Base-by-base conservation (phyloP, 2,888 invertebrate genomes). In the Caenorhabditis panamensis region DNA sequence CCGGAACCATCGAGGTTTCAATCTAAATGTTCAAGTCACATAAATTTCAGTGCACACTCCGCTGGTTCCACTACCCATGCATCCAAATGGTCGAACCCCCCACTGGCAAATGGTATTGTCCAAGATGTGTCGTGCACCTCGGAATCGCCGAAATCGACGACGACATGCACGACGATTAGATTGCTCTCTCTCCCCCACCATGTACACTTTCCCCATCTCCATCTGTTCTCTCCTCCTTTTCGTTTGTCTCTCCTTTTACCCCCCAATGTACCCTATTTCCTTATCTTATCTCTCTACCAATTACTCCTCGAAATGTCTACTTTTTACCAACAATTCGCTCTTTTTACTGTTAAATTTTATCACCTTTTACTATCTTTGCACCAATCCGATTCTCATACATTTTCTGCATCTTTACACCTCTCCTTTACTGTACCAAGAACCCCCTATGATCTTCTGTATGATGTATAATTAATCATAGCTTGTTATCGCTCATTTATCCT, bases 51-150 rank as follows among this genome's bases (percentile, higher is more conserved):
- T 99, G 98, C 92, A 96, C 96, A 0, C 96, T 95, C 91, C 97
- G 98, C 92, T 99, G 98, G 98, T 99, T 98, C 93, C 98, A 99
- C 93, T 98, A 97, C 93, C 95, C 95, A 5, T 99, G 98, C 92
- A 97, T 99, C 59, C 96, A 96, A 62, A 95, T 99, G 86, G 95
- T 95, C 0, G 95, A 96, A 71, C 96, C 97, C 53, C 98, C 98
- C 0, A 96, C 97, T 92, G 98, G 98, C 69, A 97, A 97, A 92
- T 99, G 98, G 98, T 98, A 95, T 92, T 99, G 98, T 92, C 97
- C 97, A 0, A 95, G 96, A 90, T 99, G 98, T 51, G 51, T 44
- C 28, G 72, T 49, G 9, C 61, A 49, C 0, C 24, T 20, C n/a
- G 51, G n/a, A 49, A 53, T 64, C 31, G 67, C 28, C 37, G 37